Percentiles rank a stretch among this genome's conserved stretches.
Evolutionary conservation across 1,140 invertebrate genomes (phyloP).

Genomic region (Metopolophium dirhodum): DNA sequence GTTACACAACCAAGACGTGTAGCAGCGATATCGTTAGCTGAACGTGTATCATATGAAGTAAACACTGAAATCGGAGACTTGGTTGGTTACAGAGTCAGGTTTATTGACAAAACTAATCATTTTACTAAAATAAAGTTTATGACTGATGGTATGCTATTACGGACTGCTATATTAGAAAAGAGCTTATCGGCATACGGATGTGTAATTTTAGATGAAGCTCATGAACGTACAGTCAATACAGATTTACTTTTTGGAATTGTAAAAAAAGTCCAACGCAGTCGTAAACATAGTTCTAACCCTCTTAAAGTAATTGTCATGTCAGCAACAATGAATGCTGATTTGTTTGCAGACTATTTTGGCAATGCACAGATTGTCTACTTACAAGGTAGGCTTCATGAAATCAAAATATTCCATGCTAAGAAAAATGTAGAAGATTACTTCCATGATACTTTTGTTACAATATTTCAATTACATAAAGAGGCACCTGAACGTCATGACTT

Average conservation of each 20-base stretch:
- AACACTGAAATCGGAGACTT: constrained; percentile 71
- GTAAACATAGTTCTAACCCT: constrained; percentile 69
- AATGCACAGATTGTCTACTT: constrained; percentile 85
- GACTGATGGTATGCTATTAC: constrained; percentile 93
- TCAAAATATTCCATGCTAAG: constrained; percentile 78
- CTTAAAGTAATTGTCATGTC: constrained; percentile 90
- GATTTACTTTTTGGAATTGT: constrained; percentile 90
- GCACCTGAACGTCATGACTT: constrained; percentile 84
- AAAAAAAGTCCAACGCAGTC: constrained; percentile 77
- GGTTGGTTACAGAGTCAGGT: constrained; percentile 91
- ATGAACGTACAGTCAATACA: constrained; percentile 94
- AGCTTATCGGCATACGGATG: constrained; percentile 78
- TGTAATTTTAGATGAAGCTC: constrained; percentile 95
- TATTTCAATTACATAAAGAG: constrained; percentile 90
- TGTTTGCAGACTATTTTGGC: constrained; percentile 90
- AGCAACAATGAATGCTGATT: constrained; percentile 93
- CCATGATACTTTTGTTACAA: constrained; percentile 79
- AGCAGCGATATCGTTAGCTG: constrained; percentile 88
- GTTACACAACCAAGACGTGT: constrained; percentile 89
- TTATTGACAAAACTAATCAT: constrained; percentile 82
- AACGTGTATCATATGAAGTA: constrained; percentile 83
- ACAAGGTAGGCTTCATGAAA: constrained; percentile 85
- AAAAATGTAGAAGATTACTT: constrained; percentile 85
- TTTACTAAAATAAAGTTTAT: constrained; percentile 86
- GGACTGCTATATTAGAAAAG: constrained; percentile 82